These are phyloP conservation scores for Drosophila maculinotata DNA, from an alignment of 2,888 invertebrate genomes.

Conservation along the genomic window DNA sequence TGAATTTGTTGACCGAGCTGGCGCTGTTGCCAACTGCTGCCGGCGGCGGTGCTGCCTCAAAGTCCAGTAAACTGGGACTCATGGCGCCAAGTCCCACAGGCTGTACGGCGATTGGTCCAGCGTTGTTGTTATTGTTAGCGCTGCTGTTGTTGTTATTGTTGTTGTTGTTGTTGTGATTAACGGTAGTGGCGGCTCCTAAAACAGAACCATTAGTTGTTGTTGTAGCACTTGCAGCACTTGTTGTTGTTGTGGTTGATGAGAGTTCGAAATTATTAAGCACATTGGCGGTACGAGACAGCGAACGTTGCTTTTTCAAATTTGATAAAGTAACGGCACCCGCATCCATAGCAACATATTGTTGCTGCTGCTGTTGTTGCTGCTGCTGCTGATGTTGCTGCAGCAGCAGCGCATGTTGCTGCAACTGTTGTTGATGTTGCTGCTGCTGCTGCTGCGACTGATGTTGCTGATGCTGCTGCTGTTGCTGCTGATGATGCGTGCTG, in stretches of 20 bases:
- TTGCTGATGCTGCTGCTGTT: slow-evolving; percentile 58
- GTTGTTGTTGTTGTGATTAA: slow-evolving; percentile 64
- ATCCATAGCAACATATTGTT: slow-evolving; percentile 74
- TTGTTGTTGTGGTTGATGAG: slow-evolving; percentile 49
- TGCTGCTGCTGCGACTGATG: slow-evolving; percentile 58
- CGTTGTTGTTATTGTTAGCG: slow-evolving; percentile 70
- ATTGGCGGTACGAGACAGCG: slow-evolving; percentile 89
- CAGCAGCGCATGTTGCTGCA: slow-evolving; percentile 58
- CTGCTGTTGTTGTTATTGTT: slow-evolving; percentile 85
- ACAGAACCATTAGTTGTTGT: slow-evolving; percentile 84
- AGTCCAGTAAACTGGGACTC: slow-evolving; percentile 85
- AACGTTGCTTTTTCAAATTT: slow-evolving; percentile 96
- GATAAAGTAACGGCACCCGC: slow-evolving; percentile 89
- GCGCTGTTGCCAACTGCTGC: slow-evolving; percentile 70
- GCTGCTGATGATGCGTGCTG: slow-evolving; percentile 74
- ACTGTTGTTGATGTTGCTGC: slow-evolving; percentile 56
- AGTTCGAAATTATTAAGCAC: slow-evolving; percentile 78
- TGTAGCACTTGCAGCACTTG: slow-evolving; percentile 39
- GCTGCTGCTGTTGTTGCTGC: slow-evolving; percentile 59
- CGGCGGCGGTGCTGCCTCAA: slow-evolving; percentile 62
- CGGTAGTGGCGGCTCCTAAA: slow-evolving; percentile 82
- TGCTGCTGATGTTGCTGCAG: slow-evolving; percentile 65
- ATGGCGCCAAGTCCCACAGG: slow-evolving; percentile 81
- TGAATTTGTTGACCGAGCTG: slow-evolving; percentile 86
- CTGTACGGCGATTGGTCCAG: slow-evolving; percentile 71